Evolutionary conservation across 2,888 invertebrate genomes (phyloP).

Genomic region (Cacoxenus indagator): DNA sequence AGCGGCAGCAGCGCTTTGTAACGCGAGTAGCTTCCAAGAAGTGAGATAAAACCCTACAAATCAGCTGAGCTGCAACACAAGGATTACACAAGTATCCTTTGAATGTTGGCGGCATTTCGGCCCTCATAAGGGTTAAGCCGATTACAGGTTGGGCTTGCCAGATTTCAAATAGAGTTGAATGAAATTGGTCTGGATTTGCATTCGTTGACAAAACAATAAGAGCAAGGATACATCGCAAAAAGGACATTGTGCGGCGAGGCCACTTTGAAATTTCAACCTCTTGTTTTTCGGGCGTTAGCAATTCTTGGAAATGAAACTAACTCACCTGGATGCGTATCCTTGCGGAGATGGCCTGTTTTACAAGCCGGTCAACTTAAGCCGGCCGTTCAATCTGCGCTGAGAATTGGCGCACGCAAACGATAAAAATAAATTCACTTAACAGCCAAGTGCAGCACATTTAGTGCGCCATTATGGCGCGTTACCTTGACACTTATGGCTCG

Average conservation of each 20-base stretch:
- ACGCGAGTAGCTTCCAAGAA: slow-evolving; percentile 20
- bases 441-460: slow-evolving; percentile 10
- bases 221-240: neutral
- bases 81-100: neutral
- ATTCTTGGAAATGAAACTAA: slow-evolving; percentile 3
- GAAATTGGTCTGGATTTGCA: slow-evolving; percentile 42
- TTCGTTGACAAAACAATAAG: slow-evolving; percentile 16
- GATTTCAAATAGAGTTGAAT: slow-evolving; percentile 48
- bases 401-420: slow-evolving; percentile 11
- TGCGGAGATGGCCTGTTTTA: neutral
- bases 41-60: neutral
- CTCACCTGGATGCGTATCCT: neutral
- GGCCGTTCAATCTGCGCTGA: neutral
- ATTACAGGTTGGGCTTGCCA: slow-evolving; percentile 13
- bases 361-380: neutral
- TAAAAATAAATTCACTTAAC: slow-evolving; percentile 57
- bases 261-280: slow-evolving; percentile 27
- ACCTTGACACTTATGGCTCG: slow-evolving; percentile 24
- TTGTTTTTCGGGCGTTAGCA: slow-evolving; percentile 3
- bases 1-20: slow-evolving; percentile 32
- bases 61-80: neutral
- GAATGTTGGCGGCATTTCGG: neutral
- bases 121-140: slow-evolving; percentile 22
- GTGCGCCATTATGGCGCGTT: slow-evolving; percentile 55
- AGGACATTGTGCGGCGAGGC: slow-evolving; percentile 8